phyloP scores from a whole-genome alignment of 2,113 vertebrate genomes.

The Galbula dea region DNA sequence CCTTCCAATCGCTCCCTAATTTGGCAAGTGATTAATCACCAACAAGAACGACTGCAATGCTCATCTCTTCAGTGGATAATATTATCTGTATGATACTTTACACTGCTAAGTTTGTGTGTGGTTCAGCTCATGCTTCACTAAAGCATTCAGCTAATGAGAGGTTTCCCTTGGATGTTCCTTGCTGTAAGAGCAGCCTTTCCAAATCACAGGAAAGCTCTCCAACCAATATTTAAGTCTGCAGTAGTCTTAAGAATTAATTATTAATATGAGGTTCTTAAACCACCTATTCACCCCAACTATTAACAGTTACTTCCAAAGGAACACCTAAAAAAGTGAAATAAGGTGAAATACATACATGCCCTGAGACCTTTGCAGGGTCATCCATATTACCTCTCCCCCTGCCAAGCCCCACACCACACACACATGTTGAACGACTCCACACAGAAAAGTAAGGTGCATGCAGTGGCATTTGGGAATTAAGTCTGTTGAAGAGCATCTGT shows the following conservation, averaged over 20 bases:
- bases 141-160: neutral
- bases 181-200: neutral
- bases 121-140: slow-evolving; percentile 16
- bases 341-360: neutral
- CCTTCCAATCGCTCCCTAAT: neutral
- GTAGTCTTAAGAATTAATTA: neutral
- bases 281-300: neutral
- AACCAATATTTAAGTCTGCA: neutral
- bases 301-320: neutral
- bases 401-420: rapidly evolving
- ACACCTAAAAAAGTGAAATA: neutral
- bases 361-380: neutral
- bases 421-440: neutral
- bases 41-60: neutral
- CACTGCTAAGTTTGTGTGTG: neutral
- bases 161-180: neutral
- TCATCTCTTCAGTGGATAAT: neutral
- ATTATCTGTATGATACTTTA: slow-evolving; percentile 1
- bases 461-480: neutral
- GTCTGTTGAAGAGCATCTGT: neutral
- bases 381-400: neutral
- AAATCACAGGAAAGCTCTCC: neutral
- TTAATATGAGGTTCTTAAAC: neutral
- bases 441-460: neutral
- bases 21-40: slow-evolving; percentile 17